Base-by-base conservation (phyloP, 2,888 invertebrate genomes). In the Sisyra nigra region DNA sequence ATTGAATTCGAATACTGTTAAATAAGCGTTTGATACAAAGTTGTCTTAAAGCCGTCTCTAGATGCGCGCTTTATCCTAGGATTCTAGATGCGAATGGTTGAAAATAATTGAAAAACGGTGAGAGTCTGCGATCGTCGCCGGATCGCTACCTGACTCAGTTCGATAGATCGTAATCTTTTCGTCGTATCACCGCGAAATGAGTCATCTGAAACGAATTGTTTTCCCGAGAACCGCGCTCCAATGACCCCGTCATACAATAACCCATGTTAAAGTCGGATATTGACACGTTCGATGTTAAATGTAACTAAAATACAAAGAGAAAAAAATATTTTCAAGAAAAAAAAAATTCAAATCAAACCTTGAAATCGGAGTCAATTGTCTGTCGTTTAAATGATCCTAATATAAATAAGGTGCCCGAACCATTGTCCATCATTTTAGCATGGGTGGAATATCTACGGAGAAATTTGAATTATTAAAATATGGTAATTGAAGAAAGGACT, bases 181-280 rank as follows among this genome's bases (percentile, higher is more conserved):
- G 74, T 52, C 84, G 77, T 53, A 88, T 78, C 54, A 87, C 87
- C 40, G 87, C 87, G 59, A 84, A 87, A 63, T 88, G 87, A 45
- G 87, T 86, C 67, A 85, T 78, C 61, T 86, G 84, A 63, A 84
- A 81, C 57, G 72, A 71, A 63, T 82, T 82, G 52, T 77, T 76
- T 57, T 77, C 74, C 51, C 80, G 77, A 58, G 74, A 74, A 51
- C 86, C 86, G 13, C 86, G 70, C 60, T 87, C 87, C 55, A 87
- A 67, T 9, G 82, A 83, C 9, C 87, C 87, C 1, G 86, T 87
- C 74, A 88, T 82, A 57, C 83, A 83, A 69, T 87, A 88, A 40
- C 87, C 87, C 78, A 85, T 83, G 65, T 86, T 85, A 69, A 85
- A 86, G 65, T 88, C 87, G 41, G 84, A 79, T 55, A 80, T 77